phyloP scores from a whole-genome alignment of 2,888 invertebrate genomes.

The Tetranychus piercei region DNA sequence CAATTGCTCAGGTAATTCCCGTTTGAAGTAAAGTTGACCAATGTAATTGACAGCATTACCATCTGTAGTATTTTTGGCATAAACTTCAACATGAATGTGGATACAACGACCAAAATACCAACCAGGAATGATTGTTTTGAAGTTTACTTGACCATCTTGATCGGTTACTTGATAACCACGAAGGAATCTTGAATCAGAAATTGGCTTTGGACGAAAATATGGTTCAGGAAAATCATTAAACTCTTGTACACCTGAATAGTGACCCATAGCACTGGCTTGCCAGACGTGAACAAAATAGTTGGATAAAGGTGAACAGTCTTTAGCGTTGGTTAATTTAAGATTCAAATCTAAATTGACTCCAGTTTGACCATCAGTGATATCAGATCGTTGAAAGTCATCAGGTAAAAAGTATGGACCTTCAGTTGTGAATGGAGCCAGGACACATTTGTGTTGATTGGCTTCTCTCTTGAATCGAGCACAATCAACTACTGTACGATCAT shows the following conservation, averaged over 20 bases:
- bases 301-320: not conserved
- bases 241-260: slow-evolving; percentile 1
- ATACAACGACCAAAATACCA: not conserved
- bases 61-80: not conserved
- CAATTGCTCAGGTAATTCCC: not conserved
- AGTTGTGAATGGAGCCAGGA: not conserved
- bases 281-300: not conserved
- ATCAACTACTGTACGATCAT: not conserved
- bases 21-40: slow-evolving; percentile 11
- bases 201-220: not conserved
- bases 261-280: not conserved
- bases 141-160: slow-evolving; percentile 15
- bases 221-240: not conserved
- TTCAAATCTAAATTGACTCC: not conserved
- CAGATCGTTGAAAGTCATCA: not conserved
- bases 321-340: not conserved
- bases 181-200: slow-evolving; percentile 16
- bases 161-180: slow-evolving; percentile 20
- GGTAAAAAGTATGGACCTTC: slow-evolving; percentile 3
- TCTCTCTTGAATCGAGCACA: not conserved
- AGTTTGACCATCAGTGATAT: slow-evolving; percentile 2
- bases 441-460: not conserved
- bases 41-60: not conserved
- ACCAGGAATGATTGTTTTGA: slow-evolving; percentile 19
- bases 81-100: slow-evolving; percentile 12